These are phyloP conservation scores for Ianthella basta DNA, from an alignment of 37 sponge, comb jelly and placozoan genomes.

Conservation along the genomic window DNA sequence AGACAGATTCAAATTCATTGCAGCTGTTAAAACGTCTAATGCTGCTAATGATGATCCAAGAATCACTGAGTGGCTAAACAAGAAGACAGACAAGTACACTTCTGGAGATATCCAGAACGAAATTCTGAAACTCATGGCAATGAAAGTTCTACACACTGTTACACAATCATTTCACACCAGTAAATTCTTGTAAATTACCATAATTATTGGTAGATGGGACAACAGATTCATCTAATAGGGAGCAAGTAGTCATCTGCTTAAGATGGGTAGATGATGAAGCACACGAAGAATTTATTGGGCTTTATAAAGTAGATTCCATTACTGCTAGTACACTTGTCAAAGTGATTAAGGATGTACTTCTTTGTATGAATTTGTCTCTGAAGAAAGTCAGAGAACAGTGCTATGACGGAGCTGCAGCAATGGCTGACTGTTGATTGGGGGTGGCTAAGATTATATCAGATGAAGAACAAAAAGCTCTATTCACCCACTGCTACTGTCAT, in stretches of 20 bases:
- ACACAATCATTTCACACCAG: neutral
- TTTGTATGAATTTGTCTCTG: slow-evolving; percentile 19
- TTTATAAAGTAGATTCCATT: slow-evolving; percentile 26
- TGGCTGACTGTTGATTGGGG: slow-evolving; percentile 25
- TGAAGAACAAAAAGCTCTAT: slow-evolving; percentile 36
- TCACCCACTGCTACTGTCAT: slow-evolving; percentile 41
- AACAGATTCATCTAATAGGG: slow-evolving; percentile 6
- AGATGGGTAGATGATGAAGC: slow-evolving; percentile 17
- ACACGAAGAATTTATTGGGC: slow-evolving; percentile 41
- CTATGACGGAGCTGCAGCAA: slow-evolving; percentile 42
- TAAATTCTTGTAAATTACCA: slow-evolving; percentile 10
- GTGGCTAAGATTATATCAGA: slow-evolving; percentile 27
- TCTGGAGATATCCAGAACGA: slow-evolving; percentile 31
- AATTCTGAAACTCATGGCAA: slow-evolving; percentile 22
- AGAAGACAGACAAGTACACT: slow-evolving; percentile 35
- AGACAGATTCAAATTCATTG: slow-evolving; percentile 25
- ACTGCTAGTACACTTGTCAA: too few species aligned
- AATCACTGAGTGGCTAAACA: slow-evolving; percentile 17
- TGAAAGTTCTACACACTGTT: neutral
- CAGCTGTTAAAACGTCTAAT: slow-evolving; percentile 26
- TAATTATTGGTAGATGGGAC: slow-evolving; percentile 38
- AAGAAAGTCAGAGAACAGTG: slow-evolving; percentile 22
- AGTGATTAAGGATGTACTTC: slow-evolving; percentile 43
- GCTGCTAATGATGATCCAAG: slow-evolving; percentile 20
- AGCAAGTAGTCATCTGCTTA: slow-evolving; percentile 33